phyloP scores from a whole-genome alignment of 2,888 invertebrate genomes.

The Capitulum mitella region DNA sequence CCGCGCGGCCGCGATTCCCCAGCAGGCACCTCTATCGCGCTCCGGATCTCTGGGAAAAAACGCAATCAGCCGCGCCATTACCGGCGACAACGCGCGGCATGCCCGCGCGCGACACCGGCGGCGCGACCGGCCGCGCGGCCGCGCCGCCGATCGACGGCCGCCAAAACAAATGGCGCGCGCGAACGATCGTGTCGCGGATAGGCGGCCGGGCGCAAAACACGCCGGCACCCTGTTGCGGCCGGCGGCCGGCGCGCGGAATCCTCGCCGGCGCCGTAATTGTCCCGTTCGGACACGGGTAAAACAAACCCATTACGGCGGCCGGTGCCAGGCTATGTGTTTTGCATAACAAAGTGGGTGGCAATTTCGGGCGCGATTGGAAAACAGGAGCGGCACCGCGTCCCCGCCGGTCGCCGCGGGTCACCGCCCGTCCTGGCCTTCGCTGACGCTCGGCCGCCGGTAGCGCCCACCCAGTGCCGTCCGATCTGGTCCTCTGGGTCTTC shows the following conservation, averaged over 20 bases:
- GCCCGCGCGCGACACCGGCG: not conserved
- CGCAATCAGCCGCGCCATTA: not conserved
- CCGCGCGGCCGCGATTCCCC: not conserved
- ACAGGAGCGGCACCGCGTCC: not conserved
- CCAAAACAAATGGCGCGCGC: not conserved
- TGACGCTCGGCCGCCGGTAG: no score
- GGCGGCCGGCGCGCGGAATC: not conserved
- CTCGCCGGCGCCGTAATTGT: not conserved
- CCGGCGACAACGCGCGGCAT: conserved; percentile 1
- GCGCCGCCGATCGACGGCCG: not conserved
- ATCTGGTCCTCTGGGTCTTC: no score
- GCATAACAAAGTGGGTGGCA: conserved; percentile 20
- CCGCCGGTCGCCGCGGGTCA: no score
- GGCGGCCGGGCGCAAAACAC: not conserved
- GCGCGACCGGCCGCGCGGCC: not conserved
- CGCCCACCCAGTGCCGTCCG: no score
- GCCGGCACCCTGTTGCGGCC: not conserved
- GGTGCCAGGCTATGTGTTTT: not conserved
- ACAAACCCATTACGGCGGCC: conserved; percentile 8
- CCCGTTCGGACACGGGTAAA: conserved; percentile 2
- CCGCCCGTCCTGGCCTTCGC: no score
- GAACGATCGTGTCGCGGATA: not conserved
- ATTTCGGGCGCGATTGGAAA: not conserved
- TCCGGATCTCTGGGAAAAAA: not conserved
- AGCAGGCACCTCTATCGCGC: not conserved